These are phyloP conservation scores for Steinernema hermaphroditum DNA, from an alignment of 2,888 invertebrate genomes.

Conservation along the genomic window DNA sequence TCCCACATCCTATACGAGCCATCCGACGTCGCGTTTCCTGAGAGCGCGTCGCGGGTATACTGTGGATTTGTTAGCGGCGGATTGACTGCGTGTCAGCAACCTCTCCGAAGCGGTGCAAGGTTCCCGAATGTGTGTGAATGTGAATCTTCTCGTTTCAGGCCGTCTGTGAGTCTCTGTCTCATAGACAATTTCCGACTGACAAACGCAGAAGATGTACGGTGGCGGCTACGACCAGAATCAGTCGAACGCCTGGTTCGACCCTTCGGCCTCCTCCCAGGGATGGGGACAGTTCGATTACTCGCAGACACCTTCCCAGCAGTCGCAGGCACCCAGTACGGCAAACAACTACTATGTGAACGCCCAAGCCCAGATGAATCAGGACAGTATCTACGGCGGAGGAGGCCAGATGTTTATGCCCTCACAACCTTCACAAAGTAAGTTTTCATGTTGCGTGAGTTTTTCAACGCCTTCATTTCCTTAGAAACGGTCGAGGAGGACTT, in stretches of 20 bases:
- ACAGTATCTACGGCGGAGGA: constrained; percentile 15
- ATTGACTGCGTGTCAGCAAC: constrained; percentile 20
- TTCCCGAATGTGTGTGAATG: too few species aligned
- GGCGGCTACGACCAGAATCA: constrained; percentile 20
- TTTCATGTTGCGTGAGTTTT: not conserved
- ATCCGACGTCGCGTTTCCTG: not conserved
- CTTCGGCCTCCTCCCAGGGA: constrained; percentile 34
- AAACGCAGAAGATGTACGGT: constrained; percentile 8
- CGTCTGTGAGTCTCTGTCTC: too few species aligned
- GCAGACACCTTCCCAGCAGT: constrained; percentile 44
- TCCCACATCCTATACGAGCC: too few species aligned
- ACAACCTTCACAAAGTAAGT: constrained; percentile 8
- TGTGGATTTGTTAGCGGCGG: not conserved
- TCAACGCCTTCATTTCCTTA: constrained; percentile 18
- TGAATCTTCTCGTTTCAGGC: too few species aligned
- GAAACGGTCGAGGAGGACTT: constrained; percentile 66
- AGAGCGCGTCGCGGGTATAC: not conserved
- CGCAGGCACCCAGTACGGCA: constrained; percentile 1
- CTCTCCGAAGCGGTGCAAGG: too few species aligned
- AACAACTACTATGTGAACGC: constrained; percentile 29
- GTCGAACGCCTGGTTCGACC: constrained; percentile 24
- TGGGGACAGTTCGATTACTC: constrained; percentile 58
- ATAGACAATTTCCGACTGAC: too few species aligned
- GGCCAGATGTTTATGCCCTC: constrained; percentile 42
- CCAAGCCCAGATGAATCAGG: not conserved